Percentiles rank a stretch among this genome's conserved stretches.
Evolutionary conservation across 2,888 invertebrate species (phyloP).

Genomic region (Deilephila elpenor): DNA sequence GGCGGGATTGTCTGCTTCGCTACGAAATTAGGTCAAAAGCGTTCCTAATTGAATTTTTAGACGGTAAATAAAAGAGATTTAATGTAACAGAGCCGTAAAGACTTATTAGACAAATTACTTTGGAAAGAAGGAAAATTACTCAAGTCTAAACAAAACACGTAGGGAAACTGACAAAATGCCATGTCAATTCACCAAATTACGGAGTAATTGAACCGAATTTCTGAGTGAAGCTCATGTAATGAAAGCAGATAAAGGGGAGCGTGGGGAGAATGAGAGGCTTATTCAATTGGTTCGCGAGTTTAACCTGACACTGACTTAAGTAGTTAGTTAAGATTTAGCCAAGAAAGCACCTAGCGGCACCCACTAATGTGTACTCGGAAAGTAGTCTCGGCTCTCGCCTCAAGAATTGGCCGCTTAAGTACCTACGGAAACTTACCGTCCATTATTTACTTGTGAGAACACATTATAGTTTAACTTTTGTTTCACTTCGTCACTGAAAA

Average conservation of each 20-base stretch:
- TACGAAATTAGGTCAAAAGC: constrained; percentile 18
- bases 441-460: constrained; percentile 79
- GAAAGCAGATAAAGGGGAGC: constrained; percentile 76
- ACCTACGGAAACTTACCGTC: constrained; percentile 77
- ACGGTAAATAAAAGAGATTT: constrained; percentile 10
- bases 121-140: constrained; percentile 48
- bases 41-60: constrained; percentile 8
- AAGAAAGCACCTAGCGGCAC: constrained; percentile 66
- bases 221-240: constrained; percentile 77
- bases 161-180: constrained; percentile 76
- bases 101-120: constrained; percentile 42
- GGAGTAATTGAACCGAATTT: constrained; percentile 79
- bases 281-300: constrained; percentile 74
- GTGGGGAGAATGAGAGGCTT: constrained; percentile 66
- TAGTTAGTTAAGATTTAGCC: constrained; percentile 80
- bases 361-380: constrained; percentile 80
- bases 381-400: constrained; percentile 71
- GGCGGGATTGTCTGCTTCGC: constrained; percentile 1
- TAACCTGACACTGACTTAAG: constrained; percentile 75
- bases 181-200: constrained; percentile 77
- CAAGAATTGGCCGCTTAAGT: constrained; percentile 79
- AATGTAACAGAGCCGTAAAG: constrained; percentile 26
- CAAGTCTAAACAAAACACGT: constrained; percentile 58
- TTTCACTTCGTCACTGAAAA: constrained; percentile 64
- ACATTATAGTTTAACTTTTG: constrained; percentile 80